Evolutionary conservation across 2,113 vertebrate species (phyloP).

Genomic region (Podilymbus podiceps): DNA sequence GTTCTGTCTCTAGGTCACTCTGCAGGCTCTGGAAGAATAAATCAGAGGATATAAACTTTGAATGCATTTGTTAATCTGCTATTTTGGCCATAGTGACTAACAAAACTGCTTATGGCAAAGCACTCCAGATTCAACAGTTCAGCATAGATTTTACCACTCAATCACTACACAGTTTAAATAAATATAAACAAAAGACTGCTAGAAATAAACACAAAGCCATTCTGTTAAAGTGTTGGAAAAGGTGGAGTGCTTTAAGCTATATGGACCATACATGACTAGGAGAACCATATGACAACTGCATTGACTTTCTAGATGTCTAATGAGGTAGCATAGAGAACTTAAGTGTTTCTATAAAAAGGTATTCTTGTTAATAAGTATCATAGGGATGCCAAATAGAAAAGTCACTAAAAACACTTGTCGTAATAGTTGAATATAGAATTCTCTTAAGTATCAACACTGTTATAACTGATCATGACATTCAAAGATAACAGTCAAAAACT

Average conservation of each 20-base stretch:
- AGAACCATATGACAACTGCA: not conserved
- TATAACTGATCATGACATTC: not conserved
- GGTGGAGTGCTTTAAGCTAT: not conserved
- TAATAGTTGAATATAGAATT: not conserved
- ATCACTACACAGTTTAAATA: not conserved
- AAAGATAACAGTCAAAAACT: not conserved
- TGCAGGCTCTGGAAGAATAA: conserved; percentile 82
- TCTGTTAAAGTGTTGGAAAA: not conserved
- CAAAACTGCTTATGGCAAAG: not conserved
- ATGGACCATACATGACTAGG: not conserved
- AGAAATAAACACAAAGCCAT: not conserved
- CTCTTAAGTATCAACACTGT: not conserved
- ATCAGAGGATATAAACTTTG: not conserved
- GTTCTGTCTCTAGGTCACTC: conserved; percentile 91
- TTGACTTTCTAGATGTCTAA: not conserved
- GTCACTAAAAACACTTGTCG: not conserved
- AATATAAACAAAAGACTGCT: not conserved
- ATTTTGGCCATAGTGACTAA: not conserved
- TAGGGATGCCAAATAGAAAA: not conserved
- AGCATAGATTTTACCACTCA: not conserved
- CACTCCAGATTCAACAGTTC: not conserved
- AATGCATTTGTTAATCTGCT: not conserved
- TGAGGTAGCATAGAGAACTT: not conserved
- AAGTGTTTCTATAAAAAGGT: not conserved
- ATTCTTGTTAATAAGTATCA: not conserved